Evolutionary conservation across 2,888 invertebrate genomes (phyloP).

Genomic region (Dorcus parallelipipedus): DNA sequence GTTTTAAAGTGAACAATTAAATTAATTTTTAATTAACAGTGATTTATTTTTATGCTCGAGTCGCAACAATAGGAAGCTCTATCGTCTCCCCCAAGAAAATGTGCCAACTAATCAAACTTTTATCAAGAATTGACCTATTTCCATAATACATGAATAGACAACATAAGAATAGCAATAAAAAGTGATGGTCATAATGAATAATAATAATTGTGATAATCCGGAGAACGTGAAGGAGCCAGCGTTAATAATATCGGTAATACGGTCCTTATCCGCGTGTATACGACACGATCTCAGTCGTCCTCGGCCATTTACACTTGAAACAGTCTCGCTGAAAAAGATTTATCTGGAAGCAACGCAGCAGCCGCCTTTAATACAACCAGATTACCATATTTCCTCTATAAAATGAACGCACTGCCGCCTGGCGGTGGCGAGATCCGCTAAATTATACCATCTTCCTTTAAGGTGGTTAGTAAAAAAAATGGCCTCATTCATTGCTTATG

Average conservation of each 20-base stretch:
- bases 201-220: not conserved
- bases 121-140: too few relatives aligned
- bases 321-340: slow-evolving; percentile 34
- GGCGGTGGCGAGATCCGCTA: slow-evolving; percentile 1
- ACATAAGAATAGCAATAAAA: too few relatives aligned
- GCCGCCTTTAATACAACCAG: slow-evolving; percentile 32
- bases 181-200: too few relatives aligned
- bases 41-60: too few relatives aligned
- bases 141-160: too few relatives aligned
- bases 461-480: not conserved
- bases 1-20: too few relatives aligned
- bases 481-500: not conserved
- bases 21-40: too few relatives aligned
- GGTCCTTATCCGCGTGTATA: not conserved
- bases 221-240: not conserved
- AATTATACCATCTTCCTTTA: slow-evolving; percentile 3
- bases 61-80: too few relatives aligned
- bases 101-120: too few relatives aligned
- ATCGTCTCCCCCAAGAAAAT: too few relatives aligned
- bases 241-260: not conserved
- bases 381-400: slow-evolving; percentile 37
- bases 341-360: slow-evolving; percentile 32
- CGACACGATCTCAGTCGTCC: slow-evolving; percentile 7
- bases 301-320: slow-evolving; percentile 35
- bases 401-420: slow-evolving; percentile 30